Conservation (phyloP, 1,140 invertebrate genomes). For the Rhysida immarginata region DNA sequence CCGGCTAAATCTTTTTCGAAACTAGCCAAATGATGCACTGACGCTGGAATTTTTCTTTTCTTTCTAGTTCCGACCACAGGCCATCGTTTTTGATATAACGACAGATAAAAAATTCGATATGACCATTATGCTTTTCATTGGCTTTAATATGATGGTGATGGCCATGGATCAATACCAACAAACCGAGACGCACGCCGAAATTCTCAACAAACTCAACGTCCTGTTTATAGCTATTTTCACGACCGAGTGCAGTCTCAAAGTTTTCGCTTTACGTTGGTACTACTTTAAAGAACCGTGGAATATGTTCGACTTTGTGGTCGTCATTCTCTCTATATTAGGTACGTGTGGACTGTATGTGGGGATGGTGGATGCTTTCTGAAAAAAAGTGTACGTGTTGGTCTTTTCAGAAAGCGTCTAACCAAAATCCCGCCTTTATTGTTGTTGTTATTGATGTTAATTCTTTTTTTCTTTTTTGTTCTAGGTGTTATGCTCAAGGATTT, state of each 20-base stretch:
- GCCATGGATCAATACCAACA: conserved; percentile 91
- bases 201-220: conserved; percentile 81
- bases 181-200: conserved; percentile 57
- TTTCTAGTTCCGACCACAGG: conserved; percentile 82
- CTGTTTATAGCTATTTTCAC: conserved; percentile 98
- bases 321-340: conserved; percentile 95
- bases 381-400: too few species aligned
- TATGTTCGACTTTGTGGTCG: conserved; percentile 97
- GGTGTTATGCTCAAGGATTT: conserved; percentile 88
- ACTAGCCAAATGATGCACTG: too few species aligned
- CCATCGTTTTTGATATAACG: conserved; percentile 89
- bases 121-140: conserved; percentile 98
- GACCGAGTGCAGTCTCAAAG: conserved; percentile 91
- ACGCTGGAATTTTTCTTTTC: too few species aligned
- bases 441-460: too few species aligned
- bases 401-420: too few species aligned
- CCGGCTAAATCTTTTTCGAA: too few species aligned
- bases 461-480: conserved; percentile 34
- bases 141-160: conserved; percentile 97
- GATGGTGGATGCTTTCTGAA: too few species aligned
- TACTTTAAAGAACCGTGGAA: conserved; percentile 99
- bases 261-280: conserved; percentile 89
- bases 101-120: conserved; percentile 99
- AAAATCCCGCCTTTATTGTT: too few species aligned
- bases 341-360: too few species aligned